Base-by-base conservation (phyloP, 2,113 vertebrate species). In the Ciconia stormi region DNA sequence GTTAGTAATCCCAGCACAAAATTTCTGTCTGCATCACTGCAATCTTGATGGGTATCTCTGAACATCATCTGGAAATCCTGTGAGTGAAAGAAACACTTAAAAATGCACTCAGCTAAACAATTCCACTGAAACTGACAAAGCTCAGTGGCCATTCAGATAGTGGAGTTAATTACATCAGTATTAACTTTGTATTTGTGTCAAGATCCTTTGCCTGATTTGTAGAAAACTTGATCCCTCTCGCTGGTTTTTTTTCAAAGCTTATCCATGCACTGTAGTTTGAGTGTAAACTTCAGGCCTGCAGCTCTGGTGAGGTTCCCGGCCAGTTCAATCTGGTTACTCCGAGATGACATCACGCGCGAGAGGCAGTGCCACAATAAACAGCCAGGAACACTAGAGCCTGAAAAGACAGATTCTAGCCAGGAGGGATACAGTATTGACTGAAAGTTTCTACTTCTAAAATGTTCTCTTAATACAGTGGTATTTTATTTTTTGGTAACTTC, bases 241-340 rank as follows among this genome's bases (percentile, higher is more conserved):
- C 42, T 86, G 42, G 26, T 25, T 23, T 67, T 67, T 93, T 89
- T 30, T 49, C 40, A 26, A 36, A 71, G 32, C 74, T 95, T 40
- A 81, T 73, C 85, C 4, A 7, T 83, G 61, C 40, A 30, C 91
- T 97, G 95, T 92, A 98, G 91, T 98, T 97, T 98, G 98, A 98
- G 97, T 98, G 97, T 99, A 99, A 99, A 99, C 98, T 98, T 99
- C 95, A 98, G 98, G 95, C 93, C 95, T 72, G 97, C 91, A 94
- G 97, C 97, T 98, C 97, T 62, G 91, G 96, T 98, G 97, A 90
- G 82, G 87, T 97, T 98, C 95, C 90, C 59, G 98, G 98, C 98
- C 98, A 98, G 98, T 99, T 99, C 96, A 97, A 98, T 98, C 99
- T 99, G 98, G 98, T 99, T 99, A 95, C 96, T 97, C 97, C 87